Evolutionary conservation across 2,888 invertebrate genomes (phyloP).

Genomic region (Cantharis lateralis): DNA sequence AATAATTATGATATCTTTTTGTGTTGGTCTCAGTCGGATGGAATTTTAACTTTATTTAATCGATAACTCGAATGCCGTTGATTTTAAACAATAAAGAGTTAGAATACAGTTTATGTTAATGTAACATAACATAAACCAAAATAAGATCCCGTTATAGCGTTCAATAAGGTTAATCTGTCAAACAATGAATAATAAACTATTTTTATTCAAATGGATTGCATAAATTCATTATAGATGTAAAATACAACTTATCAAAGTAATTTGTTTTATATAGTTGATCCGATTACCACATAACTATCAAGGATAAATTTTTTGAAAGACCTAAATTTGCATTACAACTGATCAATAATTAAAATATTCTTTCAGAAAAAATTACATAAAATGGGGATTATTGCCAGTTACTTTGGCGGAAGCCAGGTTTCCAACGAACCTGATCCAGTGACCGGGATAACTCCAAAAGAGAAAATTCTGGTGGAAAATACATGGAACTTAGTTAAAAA

Average conservation of each 20-base stretch:
- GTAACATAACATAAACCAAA: too few relatives aligned
- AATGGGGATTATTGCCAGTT: conserved; percentile 17
- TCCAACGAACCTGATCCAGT: conserved; percentile 47
- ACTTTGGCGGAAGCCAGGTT: neutral
- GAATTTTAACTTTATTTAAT: too few relatives aligned
- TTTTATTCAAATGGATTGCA: too few relatives aligned
- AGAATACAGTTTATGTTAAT: too few relatives aligned
- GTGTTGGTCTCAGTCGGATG: too few relatives aligned
- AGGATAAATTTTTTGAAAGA: neutral
- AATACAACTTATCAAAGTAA: neutral
- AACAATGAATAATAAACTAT: too few relatives aligned
- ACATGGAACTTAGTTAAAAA: conserved; percentile 57
- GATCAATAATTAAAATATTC: neutral
- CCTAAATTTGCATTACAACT: neutral
- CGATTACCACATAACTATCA: neutral
- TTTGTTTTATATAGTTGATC: neutral
- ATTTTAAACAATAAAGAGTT: too few relatives aligned
- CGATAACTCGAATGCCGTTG: too few relatives aligned
- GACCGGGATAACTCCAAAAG: conserved; percentile 55
- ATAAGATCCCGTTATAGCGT: too few relatives aligned
- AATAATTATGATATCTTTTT: too few relatives aligned
- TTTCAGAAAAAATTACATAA: neutral
- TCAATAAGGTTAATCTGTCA: too few relatives aligned
- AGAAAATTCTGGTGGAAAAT: conserved; percentile 54
- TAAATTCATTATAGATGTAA: too few relatives aligned